Evolutionary conservation across 2,888 invertebrate species (phyloP), one percentile per base, ranked within the genome.

Genomic region (Apoderus coryli): DNA sequence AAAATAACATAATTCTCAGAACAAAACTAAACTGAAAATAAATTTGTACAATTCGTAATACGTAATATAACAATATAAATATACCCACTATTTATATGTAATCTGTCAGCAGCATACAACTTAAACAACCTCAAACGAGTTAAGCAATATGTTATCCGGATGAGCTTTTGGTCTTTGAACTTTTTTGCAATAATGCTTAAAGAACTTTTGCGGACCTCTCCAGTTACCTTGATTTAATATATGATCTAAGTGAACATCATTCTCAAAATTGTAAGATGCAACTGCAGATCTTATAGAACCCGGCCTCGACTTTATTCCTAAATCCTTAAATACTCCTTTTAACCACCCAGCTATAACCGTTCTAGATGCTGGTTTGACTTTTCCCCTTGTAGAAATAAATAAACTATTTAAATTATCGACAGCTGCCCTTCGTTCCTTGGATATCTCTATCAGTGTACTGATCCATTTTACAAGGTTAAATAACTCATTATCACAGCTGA

Each of bases 321-420:
- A 30, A 14, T 28, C 10, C 9, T 10, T 12, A 27, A 38, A 33
- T 9, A 25, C 30, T 4, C 35, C 29, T 25, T 28, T 33, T 2
- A 36, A n/a, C 33, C 35, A 37, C 22, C 35, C 31, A 2, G 37
- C 32, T 11, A 37, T 37, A 3, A 32, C 27, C 7, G 35, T 11
- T 13, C 33, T 27, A 7, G 33, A 36, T 9, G 35, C 33, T n/a
- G 19, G 7, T n/a, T 19, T 19, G 7, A 38, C 36, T 25, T 26
- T 33, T 10, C 40, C 38, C 12, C 38, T 29, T 13, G 36, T 28
- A 5, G 40, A 29, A 10, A 38, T 36, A 26, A 39, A 39, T 12
- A 41, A 22, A 13, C 15, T 10, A n/a, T 10, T 14, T 14, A 31
- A 6, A 10, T 15, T 26, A 9, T 22, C 3, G n/a, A 6, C 7